A percentile compares a stretch with the other conserved stretches of the same genome.
Conservation (phyloP, 2,113 vertebrate species). For the Fulmarus glacialis region DNA sequence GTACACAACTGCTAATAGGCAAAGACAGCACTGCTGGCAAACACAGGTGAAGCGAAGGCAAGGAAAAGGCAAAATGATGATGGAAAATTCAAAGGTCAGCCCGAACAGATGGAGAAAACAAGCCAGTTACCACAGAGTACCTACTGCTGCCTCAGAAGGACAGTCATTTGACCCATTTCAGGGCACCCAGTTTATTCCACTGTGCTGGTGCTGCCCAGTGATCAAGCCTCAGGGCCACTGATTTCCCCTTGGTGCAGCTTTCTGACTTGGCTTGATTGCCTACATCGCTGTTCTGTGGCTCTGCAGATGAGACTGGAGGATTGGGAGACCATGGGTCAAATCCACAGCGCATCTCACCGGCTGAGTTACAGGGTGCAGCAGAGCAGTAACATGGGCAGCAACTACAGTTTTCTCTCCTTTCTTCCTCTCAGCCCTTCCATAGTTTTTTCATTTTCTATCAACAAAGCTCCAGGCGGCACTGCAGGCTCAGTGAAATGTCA, state of each 20-base stretch:
- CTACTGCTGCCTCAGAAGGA: neutral
- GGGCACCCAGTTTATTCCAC: neutral
- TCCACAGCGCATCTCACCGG: neutral
- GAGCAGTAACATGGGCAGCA: neutral
- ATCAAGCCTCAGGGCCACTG: neutral
- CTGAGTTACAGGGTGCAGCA: neutral
- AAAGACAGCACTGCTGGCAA: conserved; percentile 13
- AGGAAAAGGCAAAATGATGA: neutral
- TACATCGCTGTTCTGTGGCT: neutral
- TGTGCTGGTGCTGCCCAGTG: neutral
- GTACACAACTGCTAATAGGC: neutral
- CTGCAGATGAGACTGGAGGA: neutral
- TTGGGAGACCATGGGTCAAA: neutral
- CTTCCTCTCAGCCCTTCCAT: neutral
- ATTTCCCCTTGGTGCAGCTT: neutral
- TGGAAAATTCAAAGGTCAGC: neutral
- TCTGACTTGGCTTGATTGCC: neutral
- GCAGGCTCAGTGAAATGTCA: neutral
- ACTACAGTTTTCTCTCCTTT: neutral
- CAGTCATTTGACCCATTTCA: neutral
- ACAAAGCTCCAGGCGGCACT: neutral
- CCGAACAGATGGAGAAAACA: neutral
- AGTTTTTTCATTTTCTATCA: neutral
- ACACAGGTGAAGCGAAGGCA: neutral
- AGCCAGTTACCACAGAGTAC: neutral